A percentile compares a stretch with the other conserved stretches of the same genome.
phyloP scores from a whole-genome alignment of 2,113 vertebrate species.

The Progne subis region DNA sequence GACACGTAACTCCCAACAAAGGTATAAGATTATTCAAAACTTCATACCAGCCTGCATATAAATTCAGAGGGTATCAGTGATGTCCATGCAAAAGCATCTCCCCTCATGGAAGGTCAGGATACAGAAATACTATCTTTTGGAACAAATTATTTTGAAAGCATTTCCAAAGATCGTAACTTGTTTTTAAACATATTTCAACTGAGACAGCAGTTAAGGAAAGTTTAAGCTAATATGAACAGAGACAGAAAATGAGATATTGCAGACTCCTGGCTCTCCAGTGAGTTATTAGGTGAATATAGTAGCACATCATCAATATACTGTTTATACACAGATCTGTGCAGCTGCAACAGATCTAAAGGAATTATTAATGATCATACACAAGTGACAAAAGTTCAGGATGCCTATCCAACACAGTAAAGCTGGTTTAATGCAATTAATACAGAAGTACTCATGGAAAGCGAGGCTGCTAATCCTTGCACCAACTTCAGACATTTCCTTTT shows the following conservation, averaged over 20 bases:
- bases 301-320: not conserved
- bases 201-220: not conserved
- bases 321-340: not conserved
- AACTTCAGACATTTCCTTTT: slow-evolving; percentile 1
- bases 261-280: not conserved
- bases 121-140: not conserved
- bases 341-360: not conserved
- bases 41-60: not conserved
- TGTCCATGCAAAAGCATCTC: not conserved
- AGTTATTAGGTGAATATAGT: not conserved
- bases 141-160: not conserved
- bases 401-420: not conserved
- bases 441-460: not conserved
- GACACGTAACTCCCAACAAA: not conserved
- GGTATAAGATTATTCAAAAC: not conserved
- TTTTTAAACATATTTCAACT: not conserved
- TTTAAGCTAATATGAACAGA: not conserved
- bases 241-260: not conserved
- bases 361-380: not conserved
- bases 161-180: not conserved
- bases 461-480: not conserved
- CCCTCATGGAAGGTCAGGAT: not conserved
- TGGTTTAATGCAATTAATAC: not conserved
- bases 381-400: not conserved
- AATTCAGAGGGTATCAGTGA: not conserved